Conservation (phyloP, 2,888 invertebrate genomes). For the Caenorhabditis sp. region DNA sequence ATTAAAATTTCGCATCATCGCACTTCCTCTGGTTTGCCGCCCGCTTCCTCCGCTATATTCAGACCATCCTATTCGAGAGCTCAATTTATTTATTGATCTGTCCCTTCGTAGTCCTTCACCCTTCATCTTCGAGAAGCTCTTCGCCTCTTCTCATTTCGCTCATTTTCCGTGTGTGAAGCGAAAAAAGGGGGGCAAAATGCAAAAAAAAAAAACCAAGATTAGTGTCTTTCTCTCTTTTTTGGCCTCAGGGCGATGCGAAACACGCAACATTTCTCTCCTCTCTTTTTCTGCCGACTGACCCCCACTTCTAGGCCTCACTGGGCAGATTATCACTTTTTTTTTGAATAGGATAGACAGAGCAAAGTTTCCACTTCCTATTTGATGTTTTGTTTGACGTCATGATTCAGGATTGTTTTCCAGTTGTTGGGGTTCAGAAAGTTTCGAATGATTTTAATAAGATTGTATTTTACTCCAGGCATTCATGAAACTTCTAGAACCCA, state of each 20-base stretch:
- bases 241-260: slow-evolving; percentile 4
- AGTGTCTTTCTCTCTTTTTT: slow-evolving; percentile 27
- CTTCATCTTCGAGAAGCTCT: slow-evolving; percentile 9
- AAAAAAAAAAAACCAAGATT: slow-evolving; percentile 47
- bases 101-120: background rate
- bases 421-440: too few relatives aligned
- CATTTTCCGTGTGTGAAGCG: slow-evolving; percentile 19
- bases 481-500: too few relatives aligned
- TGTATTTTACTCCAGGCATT: too few relatives aligned
- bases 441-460: too few relatives aligned
- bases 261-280: slow-evolving; percentile 43
- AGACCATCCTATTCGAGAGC: background rate
- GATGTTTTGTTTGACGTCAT: background rate
- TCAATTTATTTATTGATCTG: slow-evolving; percentile 13
- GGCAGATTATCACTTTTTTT: slow-evolving; percentile 47
- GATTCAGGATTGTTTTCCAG: slow-evolving; percentile 18
- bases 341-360: background rate
- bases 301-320: slow-evolving; percentile 5
- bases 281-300: background rate
- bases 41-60: too few relatives aligned
- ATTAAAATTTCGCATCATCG: slow-evolving; percentile 10
- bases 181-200: slow-evolving; percentile 25
- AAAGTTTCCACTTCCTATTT: slow-evolving; percentile 1
- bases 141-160: slow-evolving; percentile 25
- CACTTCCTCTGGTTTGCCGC: background rate